Percentiles rank a stretch among this genome's conserved stretches.
Conservation (phyloP, 2,888 invertebrate species). For the Cybosia mesomella region DNA sequence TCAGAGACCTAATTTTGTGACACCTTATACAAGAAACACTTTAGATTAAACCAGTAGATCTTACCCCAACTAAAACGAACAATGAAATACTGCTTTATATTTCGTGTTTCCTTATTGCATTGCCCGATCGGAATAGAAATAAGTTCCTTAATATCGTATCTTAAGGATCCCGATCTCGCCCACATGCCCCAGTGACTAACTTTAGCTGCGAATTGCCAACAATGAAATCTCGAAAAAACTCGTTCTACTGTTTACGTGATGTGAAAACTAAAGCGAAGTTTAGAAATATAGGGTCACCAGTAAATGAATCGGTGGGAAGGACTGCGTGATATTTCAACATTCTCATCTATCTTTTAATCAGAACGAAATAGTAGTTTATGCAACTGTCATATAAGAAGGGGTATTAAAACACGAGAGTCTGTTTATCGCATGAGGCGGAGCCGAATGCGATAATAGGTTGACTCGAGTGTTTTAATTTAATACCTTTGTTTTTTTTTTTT, state of each 20-base stretch:
- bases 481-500: no score
- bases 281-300: not conserved
- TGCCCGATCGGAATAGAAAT: conserved; percentile 23
- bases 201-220: conserved; percentile 33
- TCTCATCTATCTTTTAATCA: not conserved
- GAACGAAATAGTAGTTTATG: not conserved
- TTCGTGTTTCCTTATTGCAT: conserved; percentile 17
- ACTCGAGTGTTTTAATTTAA: no score
- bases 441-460: no score
- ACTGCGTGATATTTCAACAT: not conserved
- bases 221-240: conserved; percentile 43
- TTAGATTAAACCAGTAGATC: no score
- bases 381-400: no score
- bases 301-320: not conserved
- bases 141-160: conserved; percentile 23
- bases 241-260: conserved; percentile 39
- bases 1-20: no score
- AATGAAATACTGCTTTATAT: conserved; percentile 13
- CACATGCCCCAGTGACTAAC: conserved; percentile 17
- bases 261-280: conserved; percentile 33
- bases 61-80: not conserved
- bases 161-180: conserved; percentile 19
- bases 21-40: no score
- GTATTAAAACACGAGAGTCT: no score
- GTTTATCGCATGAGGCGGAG: no score